A percentile compares a stretch with the other conserved stretches of the same genome.
These are phyloP conservation scores for Cygnus olor DNA, from an alignment of 2,797 vertebrate species.

Conservation along the genomic window DNA sequence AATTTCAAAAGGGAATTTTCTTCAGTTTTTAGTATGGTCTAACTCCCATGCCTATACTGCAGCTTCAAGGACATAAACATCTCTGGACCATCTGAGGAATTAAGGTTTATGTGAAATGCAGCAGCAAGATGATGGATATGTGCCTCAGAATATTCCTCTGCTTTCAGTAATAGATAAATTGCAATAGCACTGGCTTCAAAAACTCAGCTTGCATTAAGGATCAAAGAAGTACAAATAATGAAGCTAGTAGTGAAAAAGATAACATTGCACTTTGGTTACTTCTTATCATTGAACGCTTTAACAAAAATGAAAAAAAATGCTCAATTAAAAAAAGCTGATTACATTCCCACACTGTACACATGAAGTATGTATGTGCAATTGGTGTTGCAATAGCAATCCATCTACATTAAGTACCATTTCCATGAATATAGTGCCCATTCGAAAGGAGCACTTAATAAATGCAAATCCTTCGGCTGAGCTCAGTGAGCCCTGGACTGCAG, in stretches of 20 bases:
- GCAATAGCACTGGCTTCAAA: background rate
- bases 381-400: background rate
- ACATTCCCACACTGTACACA: background rate
- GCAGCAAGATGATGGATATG: background rate
- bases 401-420: background rate
- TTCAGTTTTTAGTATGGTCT: background rate
- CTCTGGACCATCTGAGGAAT: background rate
- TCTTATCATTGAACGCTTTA: background rate
- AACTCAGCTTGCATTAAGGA: background rate
- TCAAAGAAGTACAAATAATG: background rate
- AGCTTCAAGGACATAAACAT: background rate
- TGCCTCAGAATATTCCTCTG: background rate
- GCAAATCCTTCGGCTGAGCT: background rate
- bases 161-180: background rate
- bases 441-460: background rate
- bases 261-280: background rate
- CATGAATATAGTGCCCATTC: fast-evolving
- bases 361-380: background rate
- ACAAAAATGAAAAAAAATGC: background rate
- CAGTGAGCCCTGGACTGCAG: background rate
- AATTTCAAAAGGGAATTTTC: background rate
- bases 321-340: background rate
- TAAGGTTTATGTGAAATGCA: background rate
- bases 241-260: background rate
- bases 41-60: background rate